Percentiles rank a stretch among this genome's conserved stretches.
Evolutionary conservation across 2,113 vertebrate species (phyloP).

Genomic region (Gymnocephalus cernua): DNA sequence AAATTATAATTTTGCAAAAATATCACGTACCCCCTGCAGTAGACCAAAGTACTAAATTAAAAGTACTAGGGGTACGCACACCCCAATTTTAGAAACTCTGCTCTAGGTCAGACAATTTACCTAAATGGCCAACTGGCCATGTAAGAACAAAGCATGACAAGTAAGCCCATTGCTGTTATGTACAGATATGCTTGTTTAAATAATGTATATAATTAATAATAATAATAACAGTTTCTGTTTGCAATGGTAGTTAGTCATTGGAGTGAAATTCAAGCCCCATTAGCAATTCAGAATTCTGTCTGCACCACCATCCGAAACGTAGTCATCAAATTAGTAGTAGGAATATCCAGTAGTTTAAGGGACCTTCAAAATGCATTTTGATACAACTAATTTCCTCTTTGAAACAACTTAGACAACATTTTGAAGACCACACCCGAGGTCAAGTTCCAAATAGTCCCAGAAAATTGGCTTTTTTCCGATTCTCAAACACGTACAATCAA

Average conservation of each 20-base stretch:
- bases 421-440: background rate
- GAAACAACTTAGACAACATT: background rate
- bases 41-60: too few relatives aligned
- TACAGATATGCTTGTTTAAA: too few relatives aligned
- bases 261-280: background rate
- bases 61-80: too few relatives aligned
- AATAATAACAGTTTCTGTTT: background rate
- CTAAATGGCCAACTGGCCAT: background rate
- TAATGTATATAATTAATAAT: background rate
- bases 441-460: background rate
- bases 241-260: background rate
- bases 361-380: background rate
- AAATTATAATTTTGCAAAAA: too few relatives aligned
- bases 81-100: too few relatives aligned
- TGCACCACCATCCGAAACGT: background rate
- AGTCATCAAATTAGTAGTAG: background rate
- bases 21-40: too few relatives aligned
- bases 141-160: background rate
- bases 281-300: background rate
- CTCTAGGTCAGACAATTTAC: too few relatives aligned
- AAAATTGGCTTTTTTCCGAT: background rate
- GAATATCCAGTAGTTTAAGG: background rate
- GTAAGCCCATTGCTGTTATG: background rate
- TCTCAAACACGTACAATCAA: background rate
- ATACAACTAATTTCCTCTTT: background rate